These are phyloP conservation scores for Apistogramma diplotaenia DNA, from an alignment of 2,113 vertebrate species.

Conservation along the genomic window DNA sequence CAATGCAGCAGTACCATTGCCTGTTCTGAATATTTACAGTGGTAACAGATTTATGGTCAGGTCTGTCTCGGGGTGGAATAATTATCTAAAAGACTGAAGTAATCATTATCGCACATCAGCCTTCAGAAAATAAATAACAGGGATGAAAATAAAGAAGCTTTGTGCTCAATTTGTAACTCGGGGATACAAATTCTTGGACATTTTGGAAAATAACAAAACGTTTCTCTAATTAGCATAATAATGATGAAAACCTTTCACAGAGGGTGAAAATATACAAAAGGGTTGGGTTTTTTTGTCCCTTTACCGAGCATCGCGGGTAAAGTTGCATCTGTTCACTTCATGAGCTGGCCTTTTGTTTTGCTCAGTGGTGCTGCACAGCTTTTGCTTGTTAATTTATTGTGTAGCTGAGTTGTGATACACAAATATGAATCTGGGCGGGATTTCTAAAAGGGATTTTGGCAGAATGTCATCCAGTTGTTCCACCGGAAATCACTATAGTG, in stretches of 20 bases:
- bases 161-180: constrained; percentile 1
- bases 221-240: background rate
- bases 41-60: constrained; percentile 2
- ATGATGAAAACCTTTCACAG: background rate
- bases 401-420: background rate
- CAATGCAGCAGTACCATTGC: background rate
- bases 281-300: background rate
- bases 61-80: background rate
- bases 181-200: background rate
- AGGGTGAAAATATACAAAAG: background rate
- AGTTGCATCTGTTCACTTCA: background rate
- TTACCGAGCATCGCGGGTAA: background rate
- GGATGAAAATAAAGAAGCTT: background rate
- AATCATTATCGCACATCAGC: background rate
- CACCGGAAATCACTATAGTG: background rate
- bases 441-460: constrained; percentile 24
- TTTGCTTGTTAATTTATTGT: constrained; percentile 17
- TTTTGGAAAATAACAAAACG: background rate
- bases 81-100: constrained; percentile 5
- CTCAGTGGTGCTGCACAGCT: background rate
- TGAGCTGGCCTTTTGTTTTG: background rate
- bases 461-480: background rate
- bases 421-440: background rate
- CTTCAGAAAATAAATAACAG: background rate
- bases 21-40: constrained; percentile 8